Evolutionary conservation across 2,797 vertebrate species (phyloP).

Genomic region (Sitta carolinensis): DNA sequence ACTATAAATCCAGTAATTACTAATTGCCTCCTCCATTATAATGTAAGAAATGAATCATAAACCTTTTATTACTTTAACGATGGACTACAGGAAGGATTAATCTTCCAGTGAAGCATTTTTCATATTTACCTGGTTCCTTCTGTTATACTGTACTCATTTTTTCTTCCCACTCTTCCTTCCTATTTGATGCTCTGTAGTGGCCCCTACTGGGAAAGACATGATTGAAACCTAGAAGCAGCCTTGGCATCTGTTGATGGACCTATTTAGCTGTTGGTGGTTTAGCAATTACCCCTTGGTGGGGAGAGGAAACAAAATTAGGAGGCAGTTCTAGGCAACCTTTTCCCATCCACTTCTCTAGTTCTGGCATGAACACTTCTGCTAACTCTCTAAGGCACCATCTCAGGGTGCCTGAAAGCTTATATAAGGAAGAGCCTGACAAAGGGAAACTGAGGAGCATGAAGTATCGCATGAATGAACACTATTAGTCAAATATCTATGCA

Average conservation of each 20-base stretch:
- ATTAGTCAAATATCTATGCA: background rate
- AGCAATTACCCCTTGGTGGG: conserved; percentile 47
- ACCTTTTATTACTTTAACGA: conserved; percentile 72
- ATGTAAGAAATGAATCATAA: conserved; percentile 78
- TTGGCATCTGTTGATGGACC: conserved; percentile 70
- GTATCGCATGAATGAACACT: background rate
- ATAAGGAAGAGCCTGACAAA: background rate
- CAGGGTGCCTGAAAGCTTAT: background rate
- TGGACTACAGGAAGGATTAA: conserved; percentile 74
- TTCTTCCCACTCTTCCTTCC: conserved; percentile 48
- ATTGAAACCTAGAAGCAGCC: conserved; percentile 49
- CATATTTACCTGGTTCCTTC: conserved; percentile 67
- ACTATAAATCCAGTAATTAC: conserved; percentile 79
- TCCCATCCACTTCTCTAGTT: background rate
- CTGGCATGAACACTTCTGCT: background rate
- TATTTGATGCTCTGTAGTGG: conserved; percentile 61
- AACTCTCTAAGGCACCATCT: background rate
- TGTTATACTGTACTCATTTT: conserved; percentile 31
- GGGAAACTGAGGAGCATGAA: conserved; percentile 20
- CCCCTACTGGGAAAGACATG: conserved; percentile 63
- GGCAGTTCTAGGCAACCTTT: conserved; percentile 40
- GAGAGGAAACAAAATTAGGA: conserved; percentile 61
- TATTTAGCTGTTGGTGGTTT: conserved; percentile 65
- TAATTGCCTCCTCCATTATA: conserved; percentile 79
- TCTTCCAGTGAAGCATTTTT: conserved; percentile 70